Evolutionary conservation across 1,140 invertebrate species (phyloP), one percentile per base, ranked within the genome.

Genomic region (Druon quercuslanigerum): DNA sequence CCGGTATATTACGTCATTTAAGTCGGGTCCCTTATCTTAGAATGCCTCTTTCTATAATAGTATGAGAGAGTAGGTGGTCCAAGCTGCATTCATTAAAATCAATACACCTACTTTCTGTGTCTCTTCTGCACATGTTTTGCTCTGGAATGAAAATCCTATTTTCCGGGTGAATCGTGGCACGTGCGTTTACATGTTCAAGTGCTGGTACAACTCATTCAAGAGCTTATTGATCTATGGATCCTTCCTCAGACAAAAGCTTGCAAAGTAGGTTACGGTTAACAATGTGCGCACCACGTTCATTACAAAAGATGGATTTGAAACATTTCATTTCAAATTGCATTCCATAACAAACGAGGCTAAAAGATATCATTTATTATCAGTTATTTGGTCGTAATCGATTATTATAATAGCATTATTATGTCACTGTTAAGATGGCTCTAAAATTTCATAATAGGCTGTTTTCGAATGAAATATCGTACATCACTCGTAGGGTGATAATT

Each of bases 1-100:
- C 20, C 20, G 20, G 3, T 3, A 3, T 25, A 3, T 25, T 25
- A 25, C 20, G 20, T 33, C 3, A 33, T 33, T 33, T 33, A 5
- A 33, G 25, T 33, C 2, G 2, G 4, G 4, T 5, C 0, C 25
- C 25, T 66, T 66, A 66, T 66, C 25, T 16, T 40, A 46, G 0
- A 7, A 46, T 13, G 14, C 25, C 7, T 66, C 14, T 66, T 6
- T 66, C 16, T 40, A 66, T 46, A 66, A 66, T 66, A 46, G 33
- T n/a, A 40, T 66, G n/a, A 77, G 77, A 75, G 81, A 66, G 13
- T 16, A 66, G 33, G 25, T 66, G 60, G 60, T 66, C 60, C 82
- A 82, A 80, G 82, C 80, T 77, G 82, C 83, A 85, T 87, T 83
- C 85, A 87, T 87, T 87, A 85, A 87, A 88, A 88, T 88, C 87